phyloP scores from a whole-genome alignment of 2,888 invertebrate species.

The Caenorhabditis zanzibari region DNA sequence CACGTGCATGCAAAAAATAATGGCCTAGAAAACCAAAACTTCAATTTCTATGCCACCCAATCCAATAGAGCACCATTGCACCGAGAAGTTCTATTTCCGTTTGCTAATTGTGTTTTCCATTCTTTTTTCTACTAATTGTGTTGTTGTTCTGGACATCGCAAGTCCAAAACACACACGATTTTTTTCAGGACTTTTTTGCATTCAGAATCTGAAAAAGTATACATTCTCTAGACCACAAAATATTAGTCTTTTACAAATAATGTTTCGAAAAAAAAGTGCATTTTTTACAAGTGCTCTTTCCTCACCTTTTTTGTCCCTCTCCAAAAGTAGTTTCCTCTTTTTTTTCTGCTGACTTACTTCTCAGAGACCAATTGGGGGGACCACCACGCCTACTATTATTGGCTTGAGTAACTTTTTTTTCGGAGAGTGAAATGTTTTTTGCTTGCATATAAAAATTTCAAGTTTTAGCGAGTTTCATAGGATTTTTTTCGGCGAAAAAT shows the following conservation, averaged over 20 bases:
- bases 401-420: constrained; percentile 47
- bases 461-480: background rate
- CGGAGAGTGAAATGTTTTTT: background rate
- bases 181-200: background rate
- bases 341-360: constrained; percentile 11
- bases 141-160: background rate
- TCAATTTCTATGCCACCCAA: background rate
- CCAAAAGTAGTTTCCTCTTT: constrained; percentile 32
- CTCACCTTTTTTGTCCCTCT: constrained; percentile 8
- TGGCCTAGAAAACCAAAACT: background rate
- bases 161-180: background rate
- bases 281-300: background rate
- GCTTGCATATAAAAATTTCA: background rate
- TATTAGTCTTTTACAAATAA: no score
- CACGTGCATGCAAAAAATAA: no score
- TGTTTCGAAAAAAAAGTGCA: background rate
- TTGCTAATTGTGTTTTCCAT: constrained; percentile 10
- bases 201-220: background rate
- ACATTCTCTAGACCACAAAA: no score
- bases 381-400: constrained; percentile 37
- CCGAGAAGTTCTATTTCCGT: background rate
- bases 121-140: background rate
- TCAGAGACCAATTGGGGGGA: constrained; percentile 29
- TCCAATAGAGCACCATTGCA: background rate
- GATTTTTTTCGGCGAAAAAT: background rate